Evolutionary conservation across 2,113 vertebrate genomes (phyloP), one percentile per base, ranked within the genome.

Genomic region (Macrotus californicus): DNA sequence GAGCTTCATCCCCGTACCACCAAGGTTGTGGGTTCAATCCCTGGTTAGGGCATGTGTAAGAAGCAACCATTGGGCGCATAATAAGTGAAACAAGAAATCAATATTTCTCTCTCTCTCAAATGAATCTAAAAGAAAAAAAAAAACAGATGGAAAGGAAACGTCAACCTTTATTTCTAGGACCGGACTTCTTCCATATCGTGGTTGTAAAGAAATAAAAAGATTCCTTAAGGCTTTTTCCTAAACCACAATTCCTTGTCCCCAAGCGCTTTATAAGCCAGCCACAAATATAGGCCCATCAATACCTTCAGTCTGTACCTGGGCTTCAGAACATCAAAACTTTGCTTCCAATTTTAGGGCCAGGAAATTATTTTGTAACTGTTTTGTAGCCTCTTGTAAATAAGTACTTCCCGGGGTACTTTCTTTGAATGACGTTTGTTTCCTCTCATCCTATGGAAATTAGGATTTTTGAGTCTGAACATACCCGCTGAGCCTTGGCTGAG

Each of bases 321-420:
- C 48, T 86, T 83, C 81, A 82, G 67, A 85, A 50, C 52, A 86
- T 66, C 31, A 82, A 86, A 75, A 1, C 31, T 39, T 91, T 31
- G 39, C 79, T 91, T 82, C 87, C 64, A 79, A 95, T 81, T 96
- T 89, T 88, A 87, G 72, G 70, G n/a, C 36, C 54, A 87, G 76
- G 89, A 81, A 87, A 84, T 85, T 89, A 90, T 90, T 96, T 96
- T 84, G 43, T 93, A 75, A 89, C 36, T 90, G 22, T 75, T 96
- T 89, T 89, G 29, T 13, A 83, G 54, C n/a, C 39, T 91, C 52
- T 94, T 92, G 8, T 72, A 94, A 94, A 94, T 80, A 56, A 94
- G 89, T 80, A 46, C 11, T 83, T 89, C 87, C 76, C 54, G 48
- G 10, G 48, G 16, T 93, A 66, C 29, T 95, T 91, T 73, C 52